These are phyloP conservation scores for Prosopocoilus inquinatus DNA, from an alignment of 2,888 invertebrate genomes.

Conservation along the genomic window DNA sequence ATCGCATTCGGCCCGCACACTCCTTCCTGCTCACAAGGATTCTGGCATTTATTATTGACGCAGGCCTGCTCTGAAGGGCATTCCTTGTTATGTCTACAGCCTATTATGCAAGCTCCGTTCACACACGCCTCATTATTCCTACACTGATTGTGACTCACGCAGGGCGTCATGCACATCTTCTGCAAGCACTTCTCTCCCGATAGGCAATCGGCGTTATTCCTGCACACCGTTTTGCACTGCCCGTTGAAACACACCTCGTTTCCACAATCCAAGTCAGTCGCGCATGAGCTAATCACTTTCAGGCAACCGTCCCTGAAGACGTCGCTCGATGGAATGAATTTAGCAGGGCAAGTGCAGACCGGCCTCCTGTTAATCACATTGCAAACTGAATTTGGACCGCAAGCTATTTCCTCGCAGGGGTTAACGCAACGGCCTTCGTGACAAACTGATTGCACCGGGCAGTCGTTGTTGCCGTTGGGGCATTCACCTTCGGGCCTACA, in stretches of 20 bases:
- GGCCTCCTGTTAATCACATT: constrained; percentile 73
- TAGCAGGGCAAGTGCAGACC: constrained; percentile 75
- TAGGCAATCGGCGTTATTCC: constrained; percentile 74
- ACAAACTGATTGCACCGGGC: constrained; percentile 73
- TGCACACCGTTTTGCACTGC: constrained; percentile 81
- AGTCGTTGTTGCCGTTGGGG: constrained; percentile 68
- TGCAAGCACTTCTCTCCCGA: constrained; percentile 74
- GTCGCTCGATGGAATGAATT: constrained; percentile 68
- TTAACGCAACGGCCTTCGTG: constrained; percentile 70
- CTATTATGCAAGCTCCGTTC: constrained; percentile 74
- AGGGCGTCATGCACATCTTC: constrained; percentile 77
- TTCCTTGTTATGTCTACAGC: constrained; percentile 81
- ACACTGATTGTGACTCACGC: constrained; percentile 80
- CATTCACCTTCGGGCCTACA: constrained; percentile 78
- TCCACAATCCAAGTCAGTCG: constrained; percentile 71
- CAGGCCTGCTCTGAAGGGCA: constrained; percentile 77
- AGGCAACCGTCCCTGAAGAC: constrained; percentile 69
- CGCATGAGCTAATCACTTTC: constrained; percentile 65
- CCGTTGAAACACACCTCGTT: constrained; percentile 77
- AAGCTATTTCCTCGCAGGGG: constrained; percentile 74
- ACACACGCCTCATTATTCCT: constrained; percentile 76
- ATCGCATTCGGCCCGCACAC: constrained; percentile 83
- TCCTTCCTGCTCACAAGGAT: constrained; percentile 75
- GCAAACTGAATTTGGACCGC: constrained; percentile 80
- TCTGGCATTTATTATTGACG: constrained; percentile 78